These are phyloP conservation scores for Pterois miles DNA, from an alignment of 2,797 vertebrate genomes.

Conservation along the genomic window DNA sequence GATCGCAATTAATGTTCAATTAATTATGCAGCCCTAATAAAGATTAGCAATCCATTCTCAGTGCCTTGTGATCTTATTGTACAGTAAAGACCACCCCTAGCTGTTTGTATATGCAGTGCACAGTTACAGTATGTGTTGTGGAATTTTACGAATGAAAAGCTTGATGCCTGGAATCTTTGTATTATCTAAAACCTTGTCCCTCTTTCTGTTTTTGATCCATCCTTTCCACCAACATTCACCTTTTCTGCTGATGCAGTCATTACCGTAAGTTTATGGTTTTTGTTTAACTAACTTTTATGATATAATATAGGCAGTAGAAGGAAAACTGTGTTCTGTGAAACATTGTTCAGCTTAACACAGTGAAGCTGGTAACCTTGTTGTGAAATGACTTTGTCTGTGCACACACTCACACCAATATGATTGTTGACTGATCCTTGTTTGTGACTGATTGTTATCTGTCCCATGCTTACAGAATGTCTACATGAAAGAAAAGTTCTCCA, in stretches of 20 bases:
- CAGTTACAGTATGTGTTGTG: neutral
- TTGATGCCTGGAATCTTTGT: neutral
- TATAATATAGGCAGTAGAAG: neutral
- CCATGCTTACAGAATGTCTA: slow-evolving; percentile 87
- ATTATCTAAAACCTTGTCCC: neutral
- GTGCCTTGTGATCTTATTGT: neutral
- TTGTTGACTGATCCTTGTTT: slow-evolving; percentile 3
- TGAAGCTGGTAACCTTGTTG: neutral
- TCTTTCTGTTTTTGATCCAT: slow-evolving; percentile 14
- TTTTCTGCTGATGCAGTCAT: slow-evolving; percentile 64
- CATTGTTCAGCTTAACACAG: neutral
- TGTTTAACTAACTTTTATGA: neutral
- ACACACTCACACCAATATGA: too few relatives aligned
- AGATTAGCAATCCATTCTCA: too few relatives aligned
- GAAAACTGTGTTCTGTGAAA: neutral
- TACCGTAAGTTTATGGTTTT: slow-evolving; percentile 61
- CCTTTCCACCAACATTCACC: neutral
- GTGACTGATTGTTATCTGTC: too few relatives aligned
- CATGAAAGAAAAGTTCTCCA: slow-evolving; percentile 93
- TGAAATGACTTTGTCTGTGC: too few relatives aligned
- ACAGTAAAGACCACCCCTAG: neutral
- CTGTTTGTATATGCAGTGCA: neutral
- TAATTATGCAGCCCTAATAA: too few relatives aligned
- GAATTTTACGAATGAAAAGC: neutral
- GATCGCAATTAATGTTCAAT: too few relatives aligned